Conservation (phyloP, 1,140 invertebrate species). For the Nephila pilipes region DNA sequence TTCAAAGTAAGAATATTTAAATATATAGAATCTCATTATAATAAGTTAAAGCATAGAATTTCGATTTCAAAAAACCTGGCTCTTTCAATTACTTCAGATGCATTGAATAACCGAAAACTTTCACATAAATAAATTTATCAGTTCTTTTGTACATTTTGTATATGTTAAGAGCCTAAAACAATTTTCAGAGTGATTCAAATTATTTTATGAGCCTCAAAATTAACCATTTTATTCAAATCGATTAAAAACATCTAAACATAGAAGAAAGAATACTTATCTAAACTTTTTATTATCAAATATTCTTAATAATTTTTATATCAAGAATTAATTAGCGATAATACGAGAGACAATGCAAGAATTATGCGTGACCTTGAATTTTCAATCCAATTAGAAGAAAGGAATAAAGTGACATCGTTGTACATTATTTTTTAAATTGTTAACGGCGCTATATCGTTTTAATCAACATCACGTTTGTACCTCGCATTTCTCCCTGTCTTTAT, state of each 20-base stretch:
- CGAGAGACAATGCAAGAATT: not conserved
- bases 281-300: not conserved
- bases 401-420: not conserved
- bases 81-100: no score
- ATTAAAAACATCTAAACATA: not conserved
- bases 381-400: not conserved
- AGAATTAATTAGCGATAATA: not conserved
- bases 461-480: not conserved
- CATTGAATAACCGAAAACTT: no score
- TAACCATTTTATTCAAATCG: no score
- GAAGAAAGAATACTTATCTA: not conserved
- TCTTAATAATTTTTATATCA: not conserved
- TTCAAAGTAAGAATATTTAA: no score
- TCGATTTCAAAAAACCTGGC: no score
- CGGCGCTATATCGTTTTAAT: not conserved
- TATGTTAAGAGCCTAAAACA: no score
- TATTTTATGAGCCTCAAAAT: no score
- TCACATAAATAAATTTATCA: no score
- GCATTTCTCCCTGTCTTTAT: not conserved
- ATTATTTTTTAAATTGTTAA: not conserved
- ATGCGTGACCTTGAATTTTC: not conserved
- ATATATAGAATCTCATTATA: no score
- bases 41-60: no score
- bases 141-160: no score
- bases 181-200: no score